A percentile compares a stretch with the other conserved stretches of the same genome.
Evolutionary conservation across 2,113 vertebrate genomes (phyloP).

Genomic region (Catagonus wagneri): DNA sequence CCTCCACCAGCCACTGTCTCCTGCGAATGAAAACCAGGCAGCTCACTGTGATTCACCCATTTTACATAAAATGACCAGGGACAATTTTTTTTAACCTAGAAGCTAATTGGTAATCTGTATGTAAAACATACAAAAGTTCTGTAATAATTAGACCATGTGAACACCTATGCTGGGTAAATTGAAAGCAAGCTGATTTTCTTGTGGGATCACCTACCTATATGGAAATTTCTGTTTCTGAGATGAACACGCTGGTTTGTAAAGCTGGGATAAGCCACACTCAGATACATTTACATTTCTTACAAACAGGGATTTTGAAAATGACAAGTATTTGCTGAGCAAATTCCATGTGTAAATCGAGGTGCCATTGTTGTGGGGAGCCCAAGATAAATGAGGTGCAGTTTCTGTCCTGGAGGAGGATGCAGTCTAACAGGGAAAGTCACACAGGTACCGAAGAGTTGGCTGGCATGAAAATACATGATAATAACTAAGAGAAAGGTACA

Average conservation of each 20-base stretch:
- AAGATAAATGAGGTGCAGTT: background rate
- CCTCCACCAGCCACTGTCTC: background rate
- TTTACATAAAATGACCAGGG: background rate
- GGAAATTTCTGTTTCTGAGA: background rate
- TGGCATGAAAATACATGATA: background rate
- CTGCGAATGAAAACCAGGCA: background rate
- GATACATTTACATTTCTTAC: background rate
- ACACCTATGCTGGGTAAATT: background rate
- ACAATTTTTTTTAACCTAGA: background rate
- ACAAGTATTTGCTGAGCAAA: background rate
- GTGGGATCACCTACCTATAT: background rate
- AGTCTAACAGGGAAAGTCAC: background rate
- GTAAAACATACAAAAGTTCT: background rate
- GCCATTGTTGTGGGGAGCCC: background rate
- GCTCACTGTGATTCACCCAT: background rate
- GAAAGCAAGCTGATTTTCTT: constrained; percentile 16
- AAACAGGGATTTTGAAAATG: constrained; percentile 27
- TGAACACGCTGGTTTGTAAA: background rate
- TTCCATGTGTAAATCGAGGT: background rate
- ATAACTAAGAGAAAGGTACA: background rate
- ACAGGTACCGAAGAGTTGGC: background rate
- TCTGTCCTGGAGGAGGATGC: background rate
- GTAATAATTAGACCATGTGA: background rate
- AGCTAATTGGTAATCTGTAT: background rate
- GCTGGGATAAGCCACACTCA: background rate